A percentile compares a stretch with the other conserved stretches of the same genome.
Conservation (phyloP, 2,888 invertebrate species). For the Archips xylosteana region DNA sequence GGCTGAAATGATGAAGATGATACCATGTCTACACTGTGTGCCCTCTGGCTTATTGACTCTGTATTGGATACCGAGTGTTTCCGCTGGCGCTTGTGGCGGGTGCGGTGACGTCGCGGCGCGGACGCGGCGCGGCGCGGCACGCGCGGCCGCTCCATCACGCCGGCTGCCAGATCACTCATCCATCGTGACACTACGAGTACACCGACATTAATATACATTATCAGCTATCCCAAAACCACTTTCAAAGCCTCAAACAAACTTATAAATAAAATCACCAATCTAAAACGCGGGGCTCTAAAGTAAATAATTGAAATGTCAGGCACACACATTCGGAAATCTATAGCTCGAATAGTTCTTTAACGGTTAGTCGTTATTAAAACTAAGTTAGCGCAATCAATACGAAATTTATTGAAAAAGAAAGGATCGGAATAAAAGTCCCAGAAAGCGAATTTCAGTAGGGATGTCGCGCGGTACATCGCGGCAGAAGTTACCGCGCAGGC, state of each 20-base stretch:
- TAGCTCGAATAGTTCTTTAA: background rate
- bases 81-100: background rate
- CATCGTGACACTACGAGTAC: slow-evolving; percentile 21
- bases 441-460: background rate
- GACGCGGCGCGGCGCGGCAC: slow-evolving; percentile 32
- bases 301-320: slow-evolving; percentile 27
- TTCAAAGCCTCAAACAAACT: background rate
- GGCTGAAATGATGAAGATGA: no score
- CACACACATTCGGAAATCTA: background rate
- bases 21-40: no score
- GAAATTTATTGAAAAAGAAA: background rate
- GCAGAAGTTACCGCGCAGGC: slow-evolving; percentile 23
- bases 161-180: slow-evolving; percentile 37
- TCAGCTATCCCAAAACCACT: slow-evolving; percentile 16
- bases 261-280: background rate
- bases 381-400: background rate
- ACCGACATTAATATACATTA: slow-evolving; percentile 1
- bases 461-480: slow-evolving; percentile 10
- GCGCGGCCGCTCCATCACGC: slow-evolving; percentile 42
- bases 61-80: background rate
- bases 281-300: background rate
- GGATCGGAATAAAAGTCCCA: background rate
- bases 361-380: background rate
- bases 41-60: background rate
- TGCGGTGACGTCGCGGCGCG: background rate